Evolutionary conservation across 2,113 vertebrate species (phyloP).

Genomic region (Triplophysa rosa): DNA sequence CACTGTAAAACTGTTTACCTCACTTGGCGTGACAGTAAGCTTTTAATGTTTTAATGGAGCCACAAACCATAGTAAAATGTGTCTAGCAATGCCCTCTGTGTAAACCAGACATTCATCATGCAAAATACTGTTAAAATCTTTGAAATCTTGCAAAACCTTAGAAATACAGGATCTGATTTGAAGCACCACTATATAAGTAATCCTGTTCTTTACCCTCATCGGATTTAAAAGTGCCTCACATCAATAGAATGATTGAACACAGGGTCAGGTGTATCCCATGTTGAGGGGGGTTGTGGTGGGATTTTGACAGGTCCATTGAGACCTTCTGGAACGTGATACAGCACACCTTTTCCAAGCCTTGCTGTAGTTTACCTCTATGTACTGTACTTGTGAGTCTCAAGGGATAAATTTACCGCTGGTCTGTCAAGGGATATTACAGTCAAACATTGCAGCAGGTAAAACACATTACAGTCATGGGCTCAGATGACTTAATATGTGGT

Average conservation of each 20-base stretch:
- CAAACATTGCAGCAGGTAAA: slow-evolving; percentile 49
- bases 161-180: neutral
- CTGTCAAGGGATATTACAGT: slow-evolving; percentile 46
- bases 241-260: slow-evolving; percentile 33
- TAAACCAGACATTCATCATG: neutral
- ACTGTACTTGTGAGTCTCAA: slow-evolving; percentile 35
- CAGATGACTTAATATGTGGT: slow-evolving; percentile 32
- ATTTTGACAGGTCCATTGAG: slow-evolving; percentile 21
- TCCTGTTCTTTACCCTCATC: neutral
- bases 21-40: too few relatives aligned
- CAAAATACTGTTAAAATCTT: neutral
- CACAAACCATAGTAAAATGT: neutral
- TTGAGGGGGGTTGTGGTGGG: slow-evolving; percentile 24
- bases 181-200: neutral
- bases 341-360: slow-evolving; percentile 12
- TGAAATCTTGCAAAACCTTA: neutral
- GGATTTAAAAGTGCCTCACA: slow-evolving; percentile 10
- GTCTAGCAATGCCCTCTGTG: neutral
- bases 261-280: slow-evolving; percentile 36
- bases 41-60: too few relatives aligned
- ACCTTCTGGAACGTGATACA: slow-evolving; percentile 37
- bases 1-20: neutral
- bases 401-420: slow-evolving; percentile 42
- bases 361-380: slow-evolving; percentile 36
- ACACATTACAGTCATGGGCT: slow-evolving; percentile 24